Base-by-base conservation (phyloP, 1,140 invertebrate species). In the Lepidurus arcticus region DNA sequence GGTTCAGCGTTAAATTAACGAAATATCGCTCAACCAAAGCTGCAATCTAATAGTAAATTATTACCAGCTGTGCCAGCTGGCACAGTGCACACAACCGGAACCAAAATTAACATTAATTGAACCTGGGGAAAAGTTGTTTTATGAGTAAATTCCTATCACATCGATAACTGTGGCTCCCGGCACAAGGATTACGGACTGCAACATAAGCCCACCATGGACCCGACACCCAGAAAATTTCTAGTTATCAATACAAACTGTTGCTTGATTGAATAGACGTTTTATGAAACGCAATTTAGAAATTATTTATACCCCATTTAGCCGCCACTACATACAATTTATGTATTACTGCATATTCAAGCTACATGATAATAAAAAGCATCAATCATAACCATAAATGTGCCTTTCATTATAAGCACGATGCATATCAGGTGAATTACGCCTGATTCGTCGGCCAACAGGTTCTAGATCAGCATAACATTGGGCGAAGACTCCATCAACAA, bases 381-480 rank as follows among this genome's bases (percentile, higher is more conserved):
- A 75, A 7, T 79, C 89, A 86, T 96, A 96, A 26, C 94, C 94
- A 87, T 93, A 94, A 82, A 91, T 89, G 81, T 88, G 87, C 10
- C 89, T 90, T 84, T 97, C 94, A 80, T 87, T 85, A 83, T 92
- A 94, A 0, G 93, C 92, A 86, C 89, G 90, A 3, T 90, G 81
- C 86, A 93, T 93, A 83, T 95, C 92, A 5, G 86, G 82, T 0
- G 92, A 93, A 83, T 92, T 93, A 75, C 92, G 87, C 80, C 93
- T 88, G 76, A 95, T 86, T 80, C 94, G 85, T 82, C 96, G 87
- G 1, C 96, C 96, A 77, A 98, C 89, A 6, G 96, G 96, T 84
- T 98, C 96, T 79, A 98, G 86, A 87, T 98, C 96, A 80, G 90
- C 89, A 83, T 98, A 98, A 85, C 97, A 99, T 84, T 91, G 93